Evolutionary conservation across 2,113 vertebrate genomes (phyloP), one percentile per base, ranked within the genome.

Genomic region (Calyptommatus sinebrachiatus): DNA sequence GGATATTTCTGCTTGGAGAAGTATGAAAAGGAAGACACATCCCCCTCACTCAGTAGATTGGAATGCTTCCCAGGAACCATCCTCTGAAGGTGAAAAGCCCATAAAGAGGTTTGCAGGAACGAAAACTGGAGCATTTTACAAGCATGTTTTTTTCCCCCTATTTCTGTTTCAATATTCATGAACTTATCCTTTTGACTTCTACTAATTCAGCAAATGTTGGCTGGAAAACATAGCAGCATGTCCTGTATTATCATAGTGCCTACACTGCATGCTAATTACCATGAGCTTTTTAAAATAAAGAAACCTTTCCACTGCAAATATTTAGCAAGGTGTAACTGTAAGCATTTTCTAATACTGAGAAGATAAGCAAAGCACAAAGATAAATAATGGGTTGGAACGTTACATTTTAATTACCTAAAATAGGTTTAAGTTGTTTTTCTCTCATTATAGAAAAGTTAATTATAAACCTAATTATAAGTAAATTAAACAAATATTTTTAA

Each of bases 341-440:
- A 87, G 83, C 84, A 92, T 87, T 94, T 93, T 90, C 71, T 87
- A 92, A 90, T 87, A 93, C 80, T n/a, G 86, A 77, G 66, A 89
- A 92, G 89, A 90, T 91, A 94, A 92, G 75, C 75, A 92, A 91
- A 91, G 63, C 0, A 0, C 62, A 84, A 78, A 89, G 78, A 89
- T 83, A 93, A 93, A 93, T 90, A 86, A 88, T 81, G 86, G 86
- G 69, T n/a, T 81, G 60, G 68, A 75, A 9, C 71, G 88, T 88
- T 90, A 84, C 83, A 90, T 92, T 92, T 92, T 92, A 93, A 93
- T 93, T 90, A 81, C 24, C 20, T 70, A 26, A 76, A 77, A 83
- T 28, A 85, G 75, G 91, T 91, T 91, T 89, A 90, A 87, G n/a
- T 24, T 85, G 66, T 63, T 60, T 26, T 92, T 89, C 85, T 85